Evolutionary conservation across 2,797 vertebrate species (phyloP).

Genomic region (Chanos chanos): DNA sequence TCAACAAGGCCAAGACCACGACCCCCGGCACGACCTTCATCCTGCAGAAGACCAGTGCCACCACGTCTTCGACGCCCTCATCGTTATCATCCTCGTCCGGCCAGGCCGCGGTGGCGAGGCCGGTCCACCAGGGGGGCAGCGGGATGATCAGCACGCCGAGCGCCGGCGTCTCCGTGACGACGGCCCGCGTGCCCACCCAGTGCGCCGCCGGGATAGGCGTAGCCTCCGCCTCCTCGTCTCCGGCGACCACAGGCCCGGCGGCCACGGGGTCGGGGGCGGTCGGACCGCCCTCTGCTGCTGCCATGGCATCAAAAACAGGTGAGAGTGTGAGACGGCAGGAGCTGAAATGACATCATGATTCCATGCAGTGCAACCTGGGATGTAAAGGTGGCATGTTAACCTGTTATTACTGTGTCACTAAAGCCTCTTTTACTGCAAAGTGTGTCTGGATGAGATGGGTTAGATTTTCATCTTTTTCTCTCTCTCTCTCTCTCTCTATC

Average conservation of each 20-base stretch:
- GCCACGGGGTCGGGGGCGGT: constrained; percentile 72
- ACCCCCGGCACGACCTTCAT: constrained; percentile 69
- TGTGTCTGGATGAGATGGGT: too few relatives aligned
- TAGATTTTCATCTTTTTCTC: neutral
- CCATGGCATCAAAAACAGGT: constrained; percentile 76
- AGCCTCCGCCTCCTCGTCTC: constrained; percentile 66
- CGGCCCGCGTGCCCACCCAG: constrained; percentile 66
- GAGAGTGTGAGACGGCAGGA: neutral
- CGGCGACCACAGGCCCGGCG: constrained; percentile 67
- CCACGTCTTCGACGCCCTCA: constrained; percentile 35
- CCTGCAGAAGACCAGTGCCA: constrained; percentile 57
- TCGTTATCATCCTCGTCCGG: constrained; percentile 37
- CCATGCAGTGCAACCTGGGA: too few relatives aligned
- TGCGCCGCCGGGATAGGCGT: constrained; percentile 70
- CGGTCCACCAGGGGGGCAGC: constrained; percentile 69
- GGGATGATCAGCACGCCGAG: constrained; percentile 68
- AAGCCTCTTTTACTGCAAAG: too few relatives aligned
- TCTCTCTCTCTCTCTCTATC: neutral
- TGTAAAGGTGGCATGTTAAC: too few relatives aligned
- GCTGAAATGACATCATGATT: too few relatives aligned
- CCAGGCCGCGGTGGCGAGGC: constrained; percentile 66
- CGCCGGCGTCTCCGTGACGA: constrained; percentile 70
- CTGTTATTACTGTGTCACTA: too few relatives aligned
- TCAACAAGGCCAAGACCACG: constrained; percentile 71
- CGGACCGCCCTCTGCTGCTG: constrained; percentile 67